These are phyloP conservation scores for Acleris laterana DNA, from an alignment of 2,888 invertebrate genomes.

Conservation along the genomic window DNA sequence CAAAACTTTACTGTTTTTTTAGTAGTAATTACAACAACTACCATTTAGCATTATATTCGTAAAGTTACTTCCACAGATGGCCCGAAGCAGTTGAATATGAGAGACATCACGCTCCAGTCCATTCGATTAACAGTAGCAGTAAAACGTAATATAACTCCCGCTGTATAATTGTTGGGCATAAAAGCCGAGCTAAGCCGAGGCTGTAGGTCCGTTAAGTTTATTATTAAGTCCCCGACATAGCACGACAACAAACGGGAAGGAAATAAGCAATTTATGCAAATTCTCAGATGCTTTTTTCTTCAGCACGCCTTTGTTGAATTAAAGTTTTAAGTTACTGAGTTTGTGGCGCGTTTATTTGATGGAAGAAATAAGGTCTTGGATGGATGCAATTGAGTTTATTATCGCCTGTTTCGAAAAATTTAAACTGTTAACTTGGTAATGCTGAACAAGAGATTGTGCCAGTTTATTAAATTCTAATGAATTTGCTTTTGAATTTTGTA, in stretches of 20 bases:
- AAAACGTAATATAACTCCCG: slow-evolving; percentile 12
- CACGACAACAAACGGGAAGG: slow-evolving; percentile 21
- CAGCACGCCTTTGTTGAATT: slow-evolving; percentile 7
- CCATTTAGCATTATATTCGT: not conserved
- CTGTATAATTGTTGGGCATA: slow-evolving; percentile 18
- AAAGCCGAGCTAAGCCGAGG: slow-evolving; percentile 9
- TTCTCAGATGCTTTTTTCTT: slow-evolving; percentile 19
- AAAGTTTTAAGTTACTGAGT: slow-evolving; percentile 17
- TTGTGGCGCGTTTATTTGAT: not conserved
- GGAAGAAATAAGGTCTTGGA: not conserved
- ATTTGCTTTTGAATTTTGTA: too few species aligned
- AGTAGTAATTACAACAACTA: too few species aligned
- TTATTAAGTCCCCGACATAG: slow-evolving; percentile 27
- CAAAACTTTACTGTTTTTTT: too few species aligned
- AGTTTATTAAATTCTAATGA: too few species aligned
- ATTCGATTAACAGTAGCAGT: slow-evolving; percentile 12
- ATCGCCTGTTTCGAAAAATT: not conserved
- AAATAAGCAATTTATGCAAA: slow-evolving; percentile 26
- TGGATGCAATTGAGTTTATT: not conserved
- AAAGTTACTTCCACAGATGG: slow-evolving; percentile 11
- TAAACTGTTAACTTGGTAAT: not conserved
- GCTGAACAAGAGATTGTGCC: not conserved
- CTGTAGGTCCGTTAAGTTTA: slow-evolving; percentile 18
- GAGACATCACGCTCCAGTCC: slow-evolving; percentile 3
- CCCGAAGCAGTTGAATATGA: slow-evolving; percentile 5